Percentiles rank a stretch among this genome's conserved stretches.
These are phyloP conservation scores for Belonocnema kinseyi DNA, from an alignment of 1,140 invertebrate species.

Conservation along the genomic window DNA sequence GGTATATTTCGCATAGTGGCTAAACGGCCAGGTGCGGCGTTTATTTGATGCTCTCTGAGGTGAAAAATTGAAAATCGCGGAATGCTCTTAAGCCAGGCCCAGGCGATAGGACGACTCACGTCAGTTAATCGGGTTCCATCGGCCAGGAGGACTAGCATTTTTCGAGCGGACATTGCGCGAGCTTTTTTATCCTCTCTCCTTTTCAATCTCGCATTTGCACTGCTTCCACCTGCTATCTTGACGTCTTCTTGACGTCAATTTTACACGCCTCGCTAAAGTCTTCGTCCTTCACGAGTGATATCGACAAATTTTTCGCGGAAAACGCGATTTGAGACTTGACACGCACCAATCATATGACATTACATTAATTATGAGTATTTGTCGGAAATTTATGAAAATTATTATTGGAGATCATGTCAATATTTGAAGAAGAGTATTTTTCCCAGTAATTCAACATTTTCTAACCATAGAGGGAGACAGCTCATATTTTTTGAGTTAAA, in stretches of 20 bases:
- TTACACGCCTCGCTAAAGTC: conserved; percentile 9
- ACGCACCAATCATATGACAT: conserved; percentile 13
- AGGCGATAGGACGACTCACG: conserved; percentile 47
- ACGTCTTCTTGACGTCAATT: conserved; percentile 33
- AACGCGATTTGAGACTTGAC: background rate
- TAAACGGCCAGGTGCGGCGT: background rate
- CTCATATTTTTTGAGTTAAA: too few species aligned
- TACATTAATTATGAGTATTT: conserved; percentile 11
- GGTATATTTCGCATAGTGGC: conserved; percentile 46
- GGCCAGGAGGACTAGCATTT: conserved; percentile 49
- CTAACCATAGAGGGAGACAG: too few species aligned
- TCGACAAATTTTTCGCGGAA: background rate
- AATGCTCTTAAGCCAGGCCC: conserved; percentile 57
- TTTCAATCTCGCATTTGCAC: conserved; percentile 37
- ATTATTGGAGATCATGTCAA: too few species aligned
- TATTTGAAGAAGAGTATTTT: too few species aligned
- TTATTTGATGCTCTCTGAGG: conserved; percentile 55
- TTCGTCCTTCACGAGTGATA: conserved; percentile 17
- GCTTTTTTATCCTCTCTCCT: conserved; percentile 44
- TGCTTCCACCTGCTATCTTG: conserved; percentile 44
- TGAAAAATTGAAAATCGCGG: conserved; percentile 64
- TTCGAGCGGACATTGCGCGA: conserved; percentile 51
- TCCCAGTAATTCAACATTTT: too few species aligned
- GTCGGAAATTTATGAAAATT: background rate
- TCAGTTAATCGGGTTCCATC: conserved; percentile 59